A percentile compares a stretch with the other conserved stretches of the same genome.
These are phyloP conservation scores for Eristalis pertinax DNA, from an alignment of 2,888 invertebrate species.

Conservation along the genomic window DNA sequence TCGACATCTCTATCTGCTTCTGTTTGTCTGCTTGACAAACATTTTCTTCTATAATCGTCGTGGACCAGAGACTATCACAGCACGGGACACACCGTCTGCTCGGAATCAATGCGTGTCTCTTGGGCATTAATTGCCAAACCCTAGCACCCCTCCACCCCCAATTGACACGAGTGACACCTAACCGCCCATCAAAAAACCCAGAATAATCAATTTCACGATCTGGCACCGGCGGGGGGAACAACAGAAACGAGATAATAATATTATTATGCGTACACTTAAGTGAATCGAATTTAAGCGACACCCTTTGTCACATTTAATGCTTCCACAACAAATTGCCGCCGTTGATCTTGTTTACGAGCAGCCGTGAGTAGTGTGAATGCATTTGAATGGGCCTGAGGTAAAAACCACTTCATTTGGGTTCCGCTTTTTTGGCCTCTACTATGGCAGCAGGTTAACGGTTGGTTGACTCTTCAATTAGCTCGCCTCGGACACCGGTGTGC, in stretches of 20 bases:
- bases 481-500: not conserved
- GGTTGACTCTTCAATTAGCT: not conserved
- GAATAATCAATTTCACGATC: not conserved
- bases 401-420: not conserved
- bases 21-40: too few relatives aligned
- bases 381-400: not conserved
- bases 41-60: too few relatives aligned
- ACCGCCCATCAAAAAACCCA: not conserved
- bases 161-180: not conserved
- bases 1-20: too few relatives aligned
- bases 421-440: not conserved
- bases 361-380: not conserved
- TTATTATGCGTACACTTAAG: not conserved
- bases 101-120: too few relatives aligned
- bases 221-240: not conserved
- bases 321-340: not conserved
- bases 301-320: not conserved
- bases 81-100: too few relatives aligned
- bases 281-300: not conserved
- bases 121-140: too few relatives aligned
- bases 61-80: too few relatives aligned
- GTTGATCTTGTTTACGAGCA: not conserved
- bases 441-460: not conserved
- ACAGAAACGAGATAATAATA: not conserved
- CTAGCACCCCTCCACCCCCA: too few relatives aligned